Conservation (phyloP, 2,888 invertebrate species). For the Choristoneura rosaceana region DNA sequence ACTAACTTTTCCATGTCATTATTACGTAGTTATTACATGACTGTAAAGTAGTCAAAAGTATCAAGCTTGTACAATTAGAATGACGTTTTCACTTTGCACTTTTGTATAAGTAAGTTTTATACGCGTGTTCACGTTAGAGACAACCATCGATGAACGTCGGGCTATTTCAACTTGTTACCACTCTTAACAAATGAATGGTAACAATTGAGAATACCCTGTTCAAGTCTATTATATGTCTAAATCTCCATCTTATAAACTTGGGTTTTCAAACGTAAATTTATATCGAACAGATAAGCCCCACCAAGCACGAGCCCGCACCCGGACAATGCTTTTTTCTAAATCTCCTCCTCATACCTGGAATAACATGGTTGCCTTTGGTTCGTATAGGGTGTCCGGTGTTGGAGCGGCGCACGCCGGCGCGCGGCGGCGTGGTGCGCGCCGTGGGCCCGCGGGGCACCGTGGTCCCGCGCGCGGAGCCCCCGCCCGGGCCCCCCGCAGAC, state of each 20-base stretch:
- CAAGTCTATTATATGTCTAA: too few relatives aligned
- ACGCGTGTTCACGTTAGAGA: neutral
- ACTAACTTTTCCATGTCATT: neutral
- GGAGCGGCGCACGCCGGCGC: slow-evolving; percentile 60
- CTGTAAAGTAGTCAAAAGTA: neutral
- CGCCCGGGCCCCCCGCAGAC: slow-evolving; percentile 54
- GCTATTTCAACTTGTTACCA: too few relatives aligned
- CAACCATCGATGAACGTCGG: neutral
- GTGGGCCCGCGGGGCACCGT: slow-evolving; percentile 92
- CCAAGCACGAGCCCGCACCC: slow-evolving; percentile 35
- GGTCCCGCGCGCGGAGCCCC: slow-evolving; percentile 66
- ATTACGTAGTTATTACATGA: neutral
- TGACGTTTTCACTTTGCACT: neutral
- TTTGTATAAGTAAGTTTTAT: neutral
- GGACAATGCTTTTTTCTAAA: slow-evolving; percentile 58
- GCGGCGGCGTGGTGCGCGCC: slow-evolving; percentile 87
- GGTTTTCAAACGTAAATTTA: too few relatives aligned
- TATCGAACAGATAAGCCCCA: slow-evolving; percentile 36
- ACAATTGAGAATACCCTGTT: too few relatives aligned
- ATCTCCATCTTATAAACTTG: neutral
- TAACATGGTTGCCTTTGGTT: slow-evolving; percentile 92
- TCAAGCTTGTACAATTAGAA: neutral
- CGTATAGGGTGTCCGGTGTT: slow-evolving; percentile 87
- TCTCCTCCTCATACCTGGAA: slow-evolving; percentile 53
- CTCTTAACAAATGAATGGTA: too few relatives aligned